Evolutionary conservation across 2,797 vertebrate genomes (phyloP).

Genomic region (Bovichtus diacanthus): DNA sequence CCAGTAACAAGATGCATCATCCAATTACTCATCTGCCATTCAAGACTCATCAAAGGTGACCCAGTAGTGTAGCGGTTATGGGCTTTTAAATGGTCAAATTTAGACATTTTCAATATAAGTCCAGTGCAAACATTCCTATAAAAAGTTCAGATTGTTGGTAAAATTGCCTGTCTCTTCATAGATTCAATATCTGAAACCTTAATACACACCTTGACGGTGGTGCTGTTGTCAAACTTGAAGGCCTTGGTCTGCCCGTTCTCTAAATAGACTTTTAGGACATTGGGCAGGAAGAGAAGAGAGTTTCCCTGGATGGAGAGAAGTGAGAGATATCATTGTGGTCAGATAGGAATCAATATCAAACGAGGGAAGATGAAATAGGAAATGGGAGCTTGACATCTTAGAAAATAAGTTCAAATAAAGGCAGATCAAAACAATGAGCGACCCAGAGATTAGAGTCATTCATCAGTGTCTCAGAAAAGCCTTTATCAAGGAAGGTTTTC

Average conservation of each 20-base stretch:
- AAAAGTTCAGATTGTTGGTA: neutral
- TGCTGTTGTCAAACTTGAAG: constrained; percentile 95
- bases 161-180: neutral
- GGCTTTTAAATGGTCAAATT: neutral
- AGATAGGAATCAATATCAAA: constrained; percentile 25
- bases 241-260: constrained; percentile 99
- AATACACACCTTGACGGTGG: constrained; percentile 92
- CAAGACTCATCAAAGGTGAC: neutral
- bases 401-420: constrained; percentile 11
- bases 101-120: neutral
- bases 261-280: constrained; percentile 97
- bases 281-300: constrained; percentile 97
- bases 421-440: neutral
- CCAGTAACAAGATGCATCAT: constrained; percentile 11
- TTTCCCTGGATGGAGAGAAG: constrained; percentile 88
- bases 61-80: neutral
- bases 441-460: constrained; percentile 12
- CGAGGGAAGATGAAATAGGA: neutral
- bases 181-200: neutral
- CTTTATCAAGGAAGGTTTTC: constrained; percentile 19
- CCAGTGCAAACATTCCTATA: neutral
- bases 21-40: neutral
- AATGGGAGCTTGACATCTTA: neutral
- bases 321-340: constrained; percentile 12
- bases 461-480: neutral